These are phyloP conservation scores for Melospiza melodia DNA, from an alignment of 2,113 vertebrate species.

Conservation along the genomic window DNA sequence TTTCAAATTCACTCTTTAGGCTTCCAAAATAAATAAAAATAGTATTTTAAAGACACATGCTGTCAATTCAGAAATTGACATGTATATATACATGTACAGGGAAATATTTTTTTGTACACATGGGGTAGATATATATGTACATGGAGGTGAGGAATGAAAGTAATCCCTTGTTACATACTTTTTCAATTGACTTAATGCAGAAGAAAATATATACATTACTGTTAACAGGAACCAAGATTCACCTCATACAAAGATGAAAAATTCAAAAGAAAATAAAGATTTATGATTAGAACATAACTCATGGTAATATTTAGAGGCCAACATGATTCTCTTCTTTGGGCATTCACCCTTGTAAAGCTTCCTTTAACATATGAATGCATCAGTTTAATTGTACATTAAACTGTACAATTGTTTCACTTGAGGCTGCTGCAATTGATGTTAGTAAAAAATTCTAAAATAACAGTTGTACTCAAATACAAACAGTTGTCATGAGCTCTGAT, in stretches of 20 bases:
- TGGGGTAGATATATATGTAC: neutral
- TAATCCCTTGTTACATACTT: neutral
- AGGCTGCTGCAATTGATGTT: neutral
- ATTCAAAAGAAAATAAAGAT: neutral
- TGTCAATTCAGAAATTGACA: neutral
- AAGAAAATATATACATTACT: neutral
- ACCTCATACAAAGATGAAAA: neutral
- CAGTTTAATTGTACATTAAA: neutral
- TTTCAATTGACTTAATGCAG: neutral
- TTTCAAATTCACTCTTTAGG: neutral
- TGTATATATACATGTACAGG: neutral
- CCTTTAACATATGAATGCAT: neutral
- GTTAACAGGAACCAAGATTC: neutral
- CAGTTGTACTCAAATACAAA: neutral
- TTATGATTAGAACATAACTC: neutral
- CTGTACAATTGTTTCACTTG: neutral
- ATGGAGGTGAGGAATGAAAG: neutral
- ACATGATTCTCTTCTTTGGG: neutral
- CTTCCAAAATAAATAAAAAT: neutral
- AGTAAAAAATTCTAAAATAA: neutral
- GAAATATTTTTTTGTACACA: neutral
- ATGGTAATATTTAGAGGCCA: neutral
- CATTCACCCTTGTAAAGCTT: neutral
- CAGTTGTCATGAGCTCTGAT: neutral
- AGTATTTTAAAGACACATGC: neutral